A percentile compares a stretch with the other conserved stretches of the same genome.
Conservation (phyloP, 1,140 invertebrate genomes). For the Berghia stephanieae region DNA sequence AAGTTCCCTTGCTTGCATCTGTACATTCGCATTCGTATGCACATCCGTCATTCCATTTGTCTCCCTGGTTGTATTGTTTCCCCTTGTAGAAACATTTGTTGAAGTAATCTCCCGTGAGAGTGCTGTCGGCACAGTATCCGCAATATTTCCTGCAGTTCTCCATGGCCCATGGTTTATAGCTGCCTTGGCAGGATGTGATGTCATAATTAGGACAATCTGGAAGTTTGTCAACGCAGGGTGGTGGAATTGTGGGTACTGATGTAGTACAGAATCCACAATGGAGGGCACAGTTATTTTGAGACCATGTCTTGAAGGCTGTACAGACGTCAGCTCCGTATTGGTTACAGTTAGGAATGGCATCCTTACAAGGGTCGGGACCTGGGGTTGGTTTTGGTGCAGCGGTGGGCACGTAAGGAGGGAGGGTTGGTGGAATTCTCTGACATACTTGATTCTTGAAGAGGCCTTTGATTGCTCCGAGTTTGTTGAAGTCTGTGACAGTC, state of each 20-base stretch:
- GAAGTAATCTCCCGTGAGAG: slow-evolving; percentile 23
- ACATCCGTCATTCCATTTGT: slow-evolving; percentile 54
- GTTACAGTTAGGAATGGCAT: slow-evolving; percentile 42
- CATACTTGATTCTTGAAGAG: slow-evolving; percentile 34
- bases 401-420: slow-evolving; percentile 14
- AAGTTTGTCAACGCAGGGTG: slow-evolving; percentile 44
- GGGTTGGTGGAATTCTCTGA: slow-evolving; percentile 20
- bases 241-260: slow-evolving; percentile 26
- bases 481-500: slow-evolving; percentile 52
- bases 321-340: slow-evolving; percentile 37
- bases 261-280: slow-evolving; percentile 40
- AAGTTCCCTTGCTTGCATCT: slow-evolving; percentile 44
- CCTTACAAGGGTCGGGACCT: slow-evolving; percentile 36
- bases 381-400: background rate
- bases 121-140: slow-evolving; percentile 38
- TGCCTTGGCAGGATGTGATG: slow-evolving; percentile 36
- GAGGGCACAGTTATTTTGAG: slow-evolving; percentile 38
- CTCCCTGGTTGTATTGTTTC: slow-evolving; percentile 47
- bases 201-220: slow-evolving; percentile 46
- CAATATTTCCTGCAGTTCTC: slow-evolving; percentile 54
- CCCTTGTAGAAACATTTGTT: slow-evolving; percentile 55
- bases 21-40: slow-evolving; percentile 53
- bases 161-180: slow-evolving; percentile 45
- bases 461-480: slow-evolving; percentile 52
- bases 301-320: slow-evolving; percentile 38